Percentiles rank a stretch among this genome's conserved stretches.
Evolutionary conservation across 2,888 invertebrate species (phyloP).

Genomic region (Parelbella ahira): DNA sequence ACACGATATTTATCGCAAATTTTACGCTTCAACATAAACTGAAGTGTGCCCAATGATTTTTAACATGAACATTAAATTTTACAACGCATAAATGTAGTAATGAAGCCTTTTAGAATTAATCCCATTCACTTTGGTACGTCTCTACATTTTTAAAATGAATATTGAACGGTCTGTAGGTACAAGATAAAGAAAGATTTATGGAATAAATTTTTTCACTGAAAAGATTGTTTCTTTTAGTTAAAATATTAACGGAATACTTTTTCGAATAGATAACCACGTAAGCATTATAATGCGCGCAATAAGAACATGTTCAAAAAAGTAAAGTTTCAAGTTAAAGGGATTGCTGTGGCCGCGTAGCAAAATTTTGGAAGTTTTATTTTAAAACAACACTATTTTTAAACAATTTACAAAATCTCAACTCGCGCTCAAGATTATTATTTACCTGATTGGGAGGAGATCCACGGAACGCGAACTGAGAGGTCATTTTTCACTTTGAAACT

Average conservation of each 20-base stretch:
- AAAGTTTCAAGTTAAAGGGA: neutral
- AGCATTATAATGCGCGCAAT: constrained; percentile 34
- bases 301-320: constrained; percentile 1
- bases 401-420: too few relatives aligned
- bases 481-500: constrained; percentile 64
- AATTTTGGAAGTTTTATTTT: neutral
- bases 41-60: too few relatives aligned
- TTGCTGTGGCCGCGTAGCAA: constrained; percentile 12
- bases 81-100: too few relatives aligned
- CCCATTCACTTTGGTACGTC: too few relatives aligned
- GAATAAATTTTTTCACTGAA: too few relatives aligned
- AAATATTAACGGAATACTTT: too few relatives aligned
- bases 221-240: too few relatives aligned
- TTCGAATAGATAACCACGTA: constrained; percentile 32
- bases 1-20: neutral
- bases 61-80: too few relatives aligned
- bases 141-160: too few relatives aligned
- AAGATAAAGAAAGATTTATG: too few relatives aligned
- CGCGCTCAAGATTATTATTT: constrained; percentile 38
- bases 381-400: neutral
- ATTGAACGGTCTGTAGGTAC: too few relatives aligned
- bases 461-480: constrained; percentile 77
- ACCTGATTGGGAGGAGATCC: constrained; percentile 79
- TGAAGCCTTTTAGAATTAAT: too few relatives aligned
- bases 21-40: neutral